These are phyloP conservation scores for Neosalanx taihuensis DNA, from an alignment of 2,797 vertebrate species.

Conservation along the genomic window DNA sequence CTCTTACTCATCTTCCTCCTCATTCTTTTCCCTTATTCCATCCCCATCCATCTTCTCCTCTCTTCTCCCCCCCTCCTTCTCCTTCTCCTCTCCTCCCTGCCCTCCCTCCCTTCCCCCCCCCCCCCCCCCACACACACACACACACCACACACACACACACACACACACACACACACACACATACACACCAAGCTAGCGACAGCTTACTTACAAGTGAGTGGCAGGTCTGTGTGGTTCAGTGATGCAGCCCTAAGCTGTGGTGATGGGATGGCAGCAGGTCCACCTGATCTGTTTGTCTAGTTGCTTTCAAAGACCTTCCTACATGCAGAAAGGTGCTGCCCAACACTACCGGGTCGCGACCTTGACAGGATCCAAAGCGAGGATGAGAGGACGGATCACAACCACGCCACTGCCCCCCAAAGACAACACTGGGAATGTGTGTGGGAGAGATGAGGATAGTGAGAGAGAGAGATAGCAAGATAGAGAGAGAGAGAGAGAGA, in stretches of 20 bases:
- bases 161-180: too few species aligned
- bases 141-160: too few species aligned
- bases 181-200: slow-evolving; percentile 11
- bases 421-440: slow-evolving; percentile 68
- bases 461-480: slow-evolving; percentile 37
- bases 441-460: slow-evolving; percentile 27
- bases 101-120: background rate
- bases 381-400: slow-evolving; percentile 63
- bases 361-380: slow-evolving; percentile 69
- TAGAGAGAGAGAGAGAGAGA: slow-evolving; percentile 39
- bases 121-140: background rate
- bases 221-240: slow-evolving; percentile 63
- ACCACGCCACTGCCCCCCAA: slow-evolving; percentile 67
- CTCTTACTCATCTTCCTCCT: background rate
- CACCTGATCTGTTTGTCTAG: slow-evolving; percentile 79
- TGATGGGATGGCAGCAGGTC: slow-evolving; percentile 74
- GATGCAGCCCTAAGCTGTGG: slow-evolving; percentile 69
- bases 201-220: slow-evolving; percentile 63
- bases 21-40: background rate
- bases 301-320: slow-evolving; percentile 76
- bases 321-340: slow-evolving; percentile 77
- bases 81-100: background rate
- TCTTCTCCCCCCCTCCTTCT: background rate
- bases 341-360: slow-evolving; percentile 76
- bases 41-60: background rate